These are phyloP conservation scores for Pilophorus perplexus DNA, from an alignment of 2,888 invertebrate genomes.

Conservation along the genomic window DNA sequence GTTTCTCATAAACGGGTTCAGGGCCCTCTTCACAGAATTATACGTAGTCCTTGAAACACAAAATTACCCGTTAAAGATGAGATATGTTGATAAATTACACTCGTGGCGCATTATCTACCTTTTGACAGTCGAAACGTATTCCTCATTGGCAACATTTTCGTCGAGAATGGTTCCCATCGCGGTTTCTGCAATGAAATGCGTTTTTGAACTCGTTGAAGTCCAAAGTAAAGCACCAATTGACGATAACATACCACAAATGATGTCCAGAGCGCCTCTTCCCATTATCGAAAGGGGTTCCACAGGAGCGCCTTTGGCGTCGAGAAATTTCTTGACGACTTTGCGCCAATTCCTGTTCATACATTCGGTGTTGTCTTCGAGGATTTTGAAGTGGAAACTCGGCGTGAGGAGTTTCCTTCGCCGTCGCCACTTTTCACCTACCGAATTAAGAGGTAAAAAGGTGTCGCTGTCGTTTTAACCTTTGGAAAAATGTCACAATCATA, in stretches of 20 bases:
- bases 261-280: constrained; percentile 44
- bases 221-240: neutral
- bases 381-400: constrained; percentile 44
- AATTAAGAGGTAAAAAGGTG: neutral
- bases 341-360: constrained; percentile 20
- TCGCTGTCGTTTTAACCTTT: too few species aligned
- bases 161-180: constrained; percentile 14
- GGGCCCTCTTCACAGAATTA: neutral
- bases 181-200: constrained; percentile 1
- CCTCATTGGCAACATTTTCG: neutral
- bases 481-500: too few species aligned
- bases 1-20: neutral
- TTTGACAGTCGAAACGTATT: constrained; percentile 19
- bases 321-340: constrained; percentile 8
- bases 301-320: constrained; percentile 14
- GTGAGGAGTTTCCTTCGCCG: constrained; percentile 42
- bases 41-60: neutral
- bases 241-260: constrained; percentile 45
- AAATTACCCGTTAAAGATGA: neutral
- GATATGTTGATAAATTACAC: neutral
- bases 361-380: constrained; percentile 32
- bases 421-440: constrained; percentile 43
- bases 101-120: neutral
- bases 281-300: constrained; percentile 32
- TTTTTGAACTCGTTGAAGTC: too few species aligned